These are phyloP conservation scores for Lymantria dispar DNA, from an alignment of 2,888 invertebrate species.

Conservation along the genomic window DNA sequence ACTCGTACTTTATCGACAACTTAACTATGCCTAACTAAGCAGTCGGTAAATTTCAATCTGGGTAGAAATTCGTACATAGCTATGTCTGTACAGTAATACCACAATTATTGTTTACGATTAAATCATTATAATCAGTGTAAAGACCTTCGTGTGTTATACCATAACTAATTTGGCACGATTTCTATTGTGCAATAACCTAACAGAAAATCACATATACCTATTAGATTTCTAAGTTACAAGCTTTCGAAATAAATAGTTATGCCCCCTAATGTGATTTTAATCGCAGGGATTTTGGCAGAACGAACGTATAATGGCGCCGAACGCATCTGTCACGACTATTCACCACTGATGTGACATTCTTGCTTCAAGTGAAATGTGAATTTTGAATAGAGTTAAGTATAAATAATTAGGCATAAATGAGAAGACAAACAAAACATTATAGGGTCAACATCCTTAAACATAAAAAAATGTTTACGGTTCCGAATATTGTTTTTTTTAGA, in stretches of 20 bases:
- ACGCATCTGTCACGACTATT: constrained; percentile 24
- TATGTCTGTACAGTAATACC: background rate
- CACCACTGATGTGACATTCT: constrained; percentile 2
- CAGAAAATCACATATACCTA: constrained; percentile 31
- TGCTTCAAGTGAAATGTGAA: constrained; percentile 7
- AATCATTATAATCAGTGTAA: background rate
- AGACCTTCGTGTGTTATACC: constrained; percentile 16
- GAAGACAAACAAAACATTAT: too few species aligned
- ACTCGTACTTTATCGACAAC: too few species aligned
- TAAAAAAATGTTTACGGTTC: too few species aligned
- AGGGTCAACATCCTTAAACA: too few species aligned
- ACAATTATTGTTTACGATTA: background rate
- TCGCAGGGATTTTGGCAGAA: constrained; percentile 20
- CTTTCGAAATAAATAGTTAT: constrained; percentile 30
- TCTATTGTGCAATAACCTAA: constrained; percentile 31
- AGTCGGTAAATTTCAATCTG: too few species aligned
- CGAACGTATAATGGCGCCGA: constrained; percentile 14
- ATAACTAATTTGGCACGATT: constrained; percentile 32
- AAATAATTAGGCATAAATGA: too few species aligned
- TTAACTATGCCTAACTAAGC: too few species aligned
- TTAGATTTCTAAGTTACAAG: constrained; percentile 18
- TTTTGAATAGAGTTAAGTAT: background rate
- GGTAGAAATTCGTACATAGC: too few species aligned
- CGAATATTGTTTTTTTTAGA: too few species aligned
- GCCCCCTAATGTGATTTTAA: constrained; percentile 32